Base-by-base conservation (phyloP, 2,888 invertebrate species). In the Liposcelis brunnea region DNA sequence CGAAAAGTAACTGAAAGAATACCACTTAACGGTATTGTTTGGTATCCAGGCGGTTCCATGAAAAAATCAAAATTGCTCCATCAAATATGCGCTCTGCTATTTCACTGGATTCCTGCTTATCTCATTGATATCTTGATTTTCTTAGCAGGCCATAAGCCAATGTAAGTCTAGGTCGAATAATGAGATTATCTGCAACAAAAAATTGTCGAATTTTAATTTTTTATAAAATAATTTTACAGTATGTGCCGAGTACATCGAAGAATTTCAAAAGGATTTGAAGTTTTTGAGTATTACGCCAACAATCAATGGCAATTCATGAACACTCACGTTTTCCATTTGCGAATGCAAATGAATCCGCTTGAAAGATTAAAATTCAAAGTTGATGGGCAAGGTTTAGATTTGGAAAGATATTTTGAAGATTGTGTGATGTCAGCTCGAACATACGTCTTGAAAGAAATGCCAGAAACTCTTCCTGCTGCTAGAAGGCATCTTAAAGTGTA, bases 261-360 rank as follows among this genome's bases (percentile, higher is more conserved):
- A 40, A 81, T 93, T 54, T 72, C 72, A 51, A 85, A 86, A 65
- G 85, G 90, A 1, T 84, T 89, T 56, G 83, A 85, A 55, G 82
- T 85, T 0, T 81, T 93, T 56, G 85, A 89, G 58, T 91, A 89
- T 60, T 93, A 93, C 64, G 87, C 90, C 0, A 85, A 82, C 59
- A 84, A 85, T 58, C 85, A 87, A 50, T 93, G 93, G 91, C 80
- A 82, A 56, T 87, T 89, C 60, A 76, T 77, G 37, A 85, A 83
- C 15, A 70, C 76, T 43, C 72, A 75, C 50, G 71, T 77, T 0
- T 61, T 74, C 7, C 58, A 63, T 6, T 52, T 80, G 1, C 63
- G 83, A 26, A 59, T 63, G 2, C 59, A 64, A 4, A 64, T 85
- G 52, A 85, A 84, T 56, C 66, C 70, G 0, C 65, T 63, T 46